A percentile compares a stretch with the other conserved stretches of the same genome.
These are phyloP conservation scores for Melanotaenia nigrans DNA, from an alignment of 2,797 vertebrate genomes.

Conservation along the genomic window DNA sequence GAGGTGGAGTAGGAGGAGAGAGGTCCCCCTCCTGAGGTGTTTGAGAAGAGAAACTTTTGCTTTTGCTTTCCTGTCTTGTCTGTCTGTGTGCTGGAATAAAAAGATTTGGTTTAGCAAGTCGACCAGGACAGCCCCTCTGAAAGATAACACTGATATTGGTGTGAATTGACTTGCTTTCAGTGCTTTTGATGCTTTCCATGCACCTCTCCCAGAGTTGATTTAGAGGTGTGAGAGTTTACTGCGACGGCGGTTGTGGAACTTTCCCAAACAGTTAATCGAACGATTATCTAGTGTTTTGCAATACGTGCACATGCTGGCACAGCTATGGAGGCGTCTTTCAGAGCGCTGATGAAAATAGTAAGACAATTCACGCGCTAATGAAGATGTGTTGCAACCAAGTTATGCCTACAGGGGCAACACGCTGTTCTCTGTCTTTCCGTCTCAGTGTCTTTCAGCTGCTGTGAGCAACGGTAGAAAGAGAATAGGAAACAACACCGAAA, in stretches of 20 bases:
- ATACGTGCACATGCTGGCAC: slow-evolving; percentile 33
- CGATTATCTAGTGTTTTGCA: slow-evolving; percentile 39
- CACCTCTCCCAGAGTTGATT: slow-evolving; percentile 53
- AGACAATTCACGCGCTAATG: slow-evolving; percentile 71
- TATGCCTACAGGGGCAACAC: slow-evolving; percentile 72
- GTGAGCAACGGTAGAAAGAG: slow-evolving; percentile 72
- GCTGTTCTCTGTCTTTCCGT: slow-evolving; percentile 62
- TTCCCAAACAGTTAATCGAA: slow-evolving; percentile 36
- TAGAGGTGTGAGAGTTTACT: slow-evolving; percentile 24
- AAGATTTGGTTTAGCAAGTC: slow-evolving; percentile 62
- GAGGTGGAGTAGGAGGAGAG: slow-evolving; percentile 47
- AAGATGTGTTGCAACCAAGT: slow-evolving; percentile 74
- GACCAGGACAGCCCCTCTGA: slow-evolving; percentile 63
- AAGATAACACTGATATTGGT: slow-evolving; percentile 50
- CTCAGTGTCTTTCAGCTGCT: slow-evolving; percentile 68
- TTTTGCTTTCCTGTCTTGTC: slow-evolving; percentile 61
- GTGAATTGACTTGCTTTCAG: slow-evolving; percentile 62
- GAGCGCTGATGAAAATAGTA: slow-evolving; percentile 71
- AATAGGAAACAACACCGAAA: slow-evolving; percentile 74
- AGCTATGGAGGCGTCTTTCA: slow-evolving; percentile 44
- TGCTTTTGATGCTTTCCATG: slow-evolving; percentile 52
- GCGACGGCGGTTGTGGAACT: slow-evolving; percentile 22
- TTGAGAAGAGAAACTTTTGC: slow-evolving; percentile 74
- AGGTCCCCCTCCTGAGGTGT: slow-evolving; percentile 75
- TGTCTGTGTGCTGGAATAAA: slow-evolving; percentile 60